Evolutionary conservation across 2,113 vertebrate species (phyloP).

Genomic region (Delphinus delphis): DNA sequence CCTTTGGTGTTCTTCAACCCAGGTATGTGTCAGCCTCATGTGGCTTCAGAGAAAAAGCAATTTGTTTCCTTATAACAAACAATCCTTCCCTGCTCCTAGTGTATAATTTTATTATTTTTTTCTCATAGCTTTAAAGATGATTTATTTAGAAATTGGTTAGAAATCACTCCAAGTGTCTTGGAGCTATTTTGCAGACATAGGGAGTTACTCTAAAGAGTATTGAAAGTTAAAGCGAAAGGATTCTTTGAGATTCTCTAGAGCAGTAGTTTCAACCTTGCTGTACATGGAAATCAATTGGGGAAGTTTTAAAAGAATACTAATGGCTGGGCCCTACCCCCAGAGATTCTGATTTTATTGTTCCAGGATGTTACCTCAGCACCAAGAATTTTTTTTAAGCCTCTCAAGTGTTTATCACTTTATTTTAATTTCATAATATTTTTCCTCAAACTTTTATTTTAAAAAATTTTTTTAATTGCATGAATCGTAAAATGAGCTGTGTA

Average conservation of each 20-base stretch:
- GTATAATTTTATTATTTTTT: not conserved
- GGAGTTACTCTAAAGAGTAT: not conserved
- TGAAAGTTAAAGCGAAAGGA: not conserved
- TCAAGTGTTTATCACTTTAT: not conserved
- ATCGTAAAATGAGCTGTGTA: not conserved
- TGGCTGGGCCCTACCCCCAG: not conserved
- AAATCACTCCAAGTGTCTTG: not conserved
- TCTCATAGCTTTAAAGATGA: not conserved
- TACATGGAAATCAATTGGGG: not conserved
- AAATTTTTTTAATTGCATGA: not conserved
- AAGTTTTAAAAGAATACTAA: not conserved
- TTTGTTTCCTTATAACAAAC: not conserved
- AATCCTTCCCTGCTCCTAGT: not conserved
- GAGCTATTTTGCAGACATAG: not conserved
- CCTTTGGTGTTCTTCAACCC: not conserved
- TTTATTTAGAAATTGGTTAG: not conserved
- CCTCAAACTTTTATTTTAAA: not conserved
- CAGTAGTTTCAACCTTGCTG: not conserved
- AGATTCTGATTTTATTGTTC: not conserved
- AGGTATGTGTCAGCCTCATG: fast-evolving
- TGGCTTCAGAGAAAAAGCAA: not conserved
- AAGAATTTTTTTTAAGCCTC: not conserved
- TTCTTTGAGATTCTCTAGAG: not conserved
- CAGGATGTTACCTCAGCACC: not conserved
- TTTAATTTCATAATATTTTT: not conserved